Evolutionary conservation across 92 coral and sea anemone species (phyloP).

Genomic region (Scolanthus callimorphus): DNA sequence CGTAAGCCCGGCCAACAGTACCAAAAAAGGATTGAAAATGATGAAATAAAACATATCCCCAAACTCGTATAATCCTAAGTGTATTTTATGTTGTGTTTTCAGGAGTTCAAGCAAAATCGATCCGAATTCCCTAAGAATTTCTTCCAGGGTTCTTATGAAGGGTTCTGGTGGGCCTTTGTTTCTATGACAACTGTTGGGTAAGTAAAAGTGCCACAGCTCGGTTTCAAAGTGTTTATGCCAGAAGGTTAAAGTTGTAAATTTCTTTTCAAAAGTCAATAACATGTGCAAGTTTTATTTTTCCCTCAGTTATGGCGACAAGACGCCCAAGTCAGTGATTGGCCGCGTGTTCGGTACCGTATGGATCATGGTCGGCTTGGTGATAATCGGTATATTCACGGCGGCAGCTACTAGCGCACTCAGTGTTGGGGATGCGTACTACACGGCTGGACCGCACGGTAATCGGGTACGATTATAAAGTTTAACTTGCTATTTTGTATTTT

Average conservation of each 20-base stretch:
- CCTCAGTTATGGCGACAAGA: slow-evolving; percentile 74
- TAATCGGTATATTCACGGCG: slow-evolving; percentile 77
- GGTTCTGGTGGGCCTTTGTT: slow-evolving; percentile 73
- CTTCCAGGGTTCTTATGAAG: slow-evolving; percentile 49
- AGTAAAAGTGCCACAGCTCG: background rate
- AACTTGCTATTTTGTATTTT: no score
- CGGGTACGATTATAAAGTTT: no score
- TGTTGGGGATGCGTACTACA: slow-evolving; percentile 10
- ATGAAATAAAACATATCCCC: no score
- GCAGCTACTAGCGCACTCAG: slow-evolving; percentile 61
- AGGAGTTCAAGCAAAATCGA: slow-evolving; percentile 48
- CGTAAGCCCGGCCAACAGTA: no score
- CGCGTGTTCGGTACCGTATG: slow-evolving; percentile 73
- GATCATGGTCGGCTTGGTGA: slow-evolving; percentile 63
- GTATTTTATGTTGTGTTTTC: background rate
- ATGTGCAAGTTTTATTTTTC: background rate
- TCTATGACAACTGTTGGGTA: slow-evolving; percentile 76
- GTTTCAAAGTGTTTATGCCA: no score
- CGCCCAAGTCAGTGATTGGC: slow-evolving; percentile 71
- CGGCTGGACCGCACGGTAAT: slow-evolving; percentile 42
- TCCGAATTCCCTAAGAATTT: slow-evolving; percentile 59
- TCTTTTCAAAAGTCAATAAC: no score
- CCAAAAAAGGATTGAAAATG: no score
- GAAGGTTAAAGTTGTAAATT: no score
- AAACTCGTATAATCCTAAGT: no score